phyloP scores from a whole-genome alignment of 2,113 vertebrate genomes.

The Pelobates fuscus region DNA sequence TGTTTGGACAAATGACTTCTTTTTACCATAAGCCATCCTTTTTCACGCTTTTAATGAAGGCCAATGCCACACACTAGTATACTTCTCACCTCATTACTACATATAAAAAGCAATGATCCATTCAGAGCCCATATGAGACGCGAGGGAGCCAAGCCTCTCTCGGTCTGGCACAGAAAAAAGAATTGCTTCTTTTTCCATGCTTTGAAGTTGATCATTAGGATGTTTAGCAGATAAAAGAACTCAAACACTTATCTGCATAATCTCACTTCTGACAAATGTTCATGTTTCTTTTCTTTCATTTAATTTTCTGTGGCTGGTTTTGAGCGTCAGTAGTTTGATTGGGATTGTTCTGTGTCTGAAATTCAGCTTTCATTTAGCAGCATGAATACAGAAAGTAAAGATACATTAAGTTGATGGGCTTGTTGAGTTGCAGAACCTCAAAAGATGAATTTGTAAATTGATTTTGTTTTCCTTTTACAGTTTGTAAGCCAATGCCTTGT shows the following conservation, averaged over 20 bases:
- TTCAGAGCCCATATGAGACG: slow-evolving; percentile 74
- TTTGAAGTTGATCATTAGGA: slow-evolving; percentile 80
- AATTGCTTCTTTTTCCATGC: slow-evolving; percentile 60
- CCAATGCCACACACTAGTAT: slow-evolving; percentile 82
- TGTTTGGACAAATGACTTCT: slow-evolving; percentile 78
- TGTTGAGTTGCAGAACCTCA: slow-evolving; percentile 10
- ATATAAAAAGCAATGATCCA: slow-evolving; percentile 85
- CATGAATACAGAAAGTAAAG: slow-evolving; percentile 36
- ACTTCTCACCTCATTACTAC: slow-evolving; percentile 89
- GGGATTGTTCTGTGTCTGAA: slow-evolving; percentile 45
- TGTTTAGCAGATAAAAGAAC: slow-evolving; percentile 79
- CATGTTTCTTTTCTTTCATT: slow-evolving; percentile 53
- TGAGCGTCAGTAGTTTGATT: slow-evolving; percentile 45
- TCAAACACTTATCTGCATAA: slow-evolving; percentile 71
- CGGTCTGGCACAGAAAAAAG: slow-evolving; percentile 60
- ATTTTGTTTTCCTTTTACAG: not conserved
- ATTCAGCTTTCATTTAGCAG: slow-evolving; percentile 41
- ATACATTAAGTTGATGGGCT: slow-evolving; percentile 38
- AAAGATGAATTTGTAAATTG: slow-evolving; percentile 7
- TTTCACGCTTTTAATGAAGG: slow-evolving; percentile 82
- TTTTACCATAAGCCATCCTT: slow-evolving; percentile 76
- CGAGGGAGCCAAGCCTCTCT: slow-evolving; percentile 63
- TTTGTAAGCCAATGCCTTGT: slow-evolving; percentile 15
- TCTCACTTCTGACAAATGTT: slow-evolving; percentile 68
- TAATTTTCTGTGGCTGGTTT: slow-evolving; percentile 44